Evolutionary conservation across 2,888 invertebrate genomes (phyloP).

Genomic region (Pedicia rivosa): DNA sequence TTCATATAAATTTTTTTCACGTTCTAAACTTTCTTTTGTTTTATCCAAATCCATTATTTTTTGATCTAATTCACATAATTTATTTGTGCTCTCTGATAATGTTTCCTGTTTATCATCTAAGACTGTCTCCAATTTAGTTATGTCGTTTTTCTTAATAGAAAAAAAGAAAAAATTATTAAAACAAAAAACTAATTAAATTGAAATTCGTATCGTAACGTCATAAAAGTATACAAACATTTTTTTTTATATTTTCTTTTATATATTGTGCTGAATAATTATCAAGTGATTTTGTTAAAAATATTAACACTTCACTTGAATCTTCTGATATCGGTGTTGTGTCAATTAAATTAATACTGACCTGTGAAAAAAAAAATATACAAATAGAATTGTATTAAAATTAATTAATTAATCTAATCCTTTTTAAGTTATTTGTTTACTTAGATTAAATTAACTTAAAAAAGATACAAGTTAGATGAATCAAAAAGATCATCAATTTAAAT

Average conservation of each 20-base stretch:
- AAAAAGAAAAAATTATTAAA: constrained; percentile 6
- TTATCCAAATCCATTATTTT: constrained; percentile 44
- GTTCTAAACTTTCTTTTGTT: neutral
- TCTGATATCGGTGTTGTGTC: constrained; percentile 37
- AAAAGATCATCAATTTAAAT: constrained; percentile 4
- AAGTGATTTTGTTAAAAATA: constrained; percentile 46
- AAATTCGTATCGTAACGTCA: neutral
- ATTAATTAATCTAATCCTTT: too few species aligned
- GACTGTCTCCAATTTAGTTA: constrained; percentile 52
- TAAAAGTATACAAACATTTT: constrained; percentile 39
- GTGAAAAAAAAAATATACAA: constrained; percentile 22
- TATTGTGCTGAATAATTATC: constrained; percentile 45
- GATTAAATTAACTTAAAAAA: neutral
- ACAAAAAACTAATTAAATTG: neutral
- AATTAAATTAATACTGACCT: constrained; percentile 36
- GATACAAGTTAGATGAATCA: constrained; percentile 2
- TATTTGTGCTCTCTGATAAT: constrained; percentile 43
- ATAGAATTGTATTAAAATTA: neutral
- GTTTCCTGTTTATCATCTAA: constrained; percentile 34
- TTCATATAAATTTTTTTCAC: neutral
- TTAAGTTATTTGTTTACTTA: neutral
- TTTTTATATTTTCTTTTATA: constrained; percentile 50
- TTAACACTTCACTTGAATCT: constrained; percentile 41
- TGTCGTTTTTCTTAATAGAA: constrained; percentile 51
- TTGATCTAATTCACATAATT: constrained; percentile 53